phyloP scores from a whole-genome alignment of 2,113 vertebrate genomes.

The Todiramphus saurophagus region DNA sequence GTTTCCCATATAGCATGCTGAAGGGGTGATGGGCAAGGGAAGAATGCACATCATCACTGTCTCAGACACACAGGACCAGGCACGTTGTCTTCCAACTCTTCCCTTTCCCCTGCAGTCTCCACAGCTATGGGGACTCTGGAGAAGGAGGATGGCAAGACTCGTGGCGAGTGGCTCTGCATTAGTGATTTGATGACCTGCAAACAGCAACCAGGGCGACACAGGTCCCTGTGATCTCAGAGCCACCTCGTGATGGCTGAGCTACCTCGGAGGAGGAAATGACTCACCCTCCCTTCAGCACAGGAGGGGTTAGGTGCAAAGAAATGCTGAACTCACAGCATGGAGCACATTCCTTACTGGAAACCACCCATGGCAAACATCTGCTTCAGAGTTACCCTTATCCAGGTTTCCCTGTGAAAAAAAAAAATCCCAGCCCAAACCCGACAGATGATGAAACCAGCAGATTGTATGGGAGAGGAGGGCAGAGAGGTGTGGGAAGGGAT shows the following conservation, averaged over 20 bases:
- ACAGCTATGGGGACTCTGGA: not conserved
- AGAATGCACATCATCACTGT: not conserved
- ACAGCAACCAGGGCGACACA: not conserved
- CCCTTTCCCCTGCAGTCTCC: not conserved
- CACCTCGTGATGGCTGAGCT: constrained; percentile 22
- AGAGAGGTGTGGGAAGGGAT: not conserved
- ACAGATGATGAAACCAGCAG: not conserved
- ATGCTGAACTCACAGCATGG: not conserved
- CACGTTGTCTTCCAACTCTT: not conserved
- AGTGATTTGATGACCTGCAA: not conserved
- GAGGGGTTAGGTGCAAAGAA: not conserved
- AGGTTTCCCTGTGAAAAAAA: not conserved
- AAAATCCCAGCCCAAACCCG: not conserved
- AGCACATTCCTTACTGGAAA: not conserved
- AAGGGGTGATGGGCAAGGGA: not conserved
- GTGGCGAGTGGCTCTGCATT: not conserved
- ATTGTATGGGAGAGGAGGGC: not conserved
- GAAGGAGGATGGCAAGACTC: not conserved
- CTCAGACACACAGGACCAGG: not conserved
- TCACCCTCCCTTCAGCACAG: not conserved
- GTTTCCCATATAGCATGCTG: not conserved
- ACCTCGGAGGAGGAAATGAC: constrained; percentile 39
- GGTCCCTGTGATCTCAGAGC: not conserved
- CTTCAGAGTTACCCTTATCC: not conserved
- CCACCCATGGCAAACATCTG: not conserved